Evolutionary conservation across 2,113 vertebrate genomes (phyloP).

Genomic region (Danionella cerebrum): DNA sequence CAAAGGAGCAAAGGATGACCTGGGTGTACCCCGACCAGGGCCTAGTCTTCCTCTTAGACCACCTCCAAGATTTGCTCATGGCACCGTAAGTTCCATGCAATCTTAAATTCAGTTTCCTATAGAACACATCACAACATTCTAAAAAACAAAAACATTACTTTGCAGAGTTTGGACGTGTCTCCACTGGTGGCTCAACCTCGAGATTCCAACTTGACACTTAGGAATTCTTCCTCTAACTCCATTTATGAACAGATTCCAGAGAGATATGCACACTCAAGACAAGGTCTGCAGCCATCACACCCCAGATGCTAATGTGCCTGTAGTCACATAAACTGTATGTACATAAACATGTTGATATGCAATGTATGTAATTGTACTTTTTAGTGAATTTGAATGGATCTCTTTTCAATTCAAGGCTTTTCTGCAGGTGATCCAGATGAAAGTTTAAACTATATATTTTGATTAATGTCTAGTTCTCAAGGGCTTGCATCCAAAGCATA

Average conservation of each 20-base stretch:
- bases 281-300: constrained; percentile 19
- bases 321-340: no score
- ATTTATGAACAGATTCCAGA: constrained; percentile 47
- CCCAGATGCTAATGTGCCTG: constrained; percentile 21
- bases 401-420: no score
- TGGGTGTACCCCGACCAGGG: background rate
- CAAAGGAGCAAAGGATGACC: constrained; percentile 14
- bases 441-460: no score
- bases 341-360: no score
- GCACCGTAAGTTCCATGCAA: background rate
- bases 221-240: background rate
- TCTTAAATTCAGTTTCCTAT: background rate
- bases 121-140: background rate
- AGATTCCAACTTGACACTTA: background rate
- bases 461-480: no score
- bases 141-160: background rate
- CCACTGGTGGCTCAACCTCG: background rate
- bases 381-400: no score
- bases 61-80: constrained; percentile 4
- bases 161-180: constrained; percentile 3
- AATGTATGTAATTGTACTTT: no score
- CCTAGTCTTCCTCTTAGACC: constrained; percentile 38
- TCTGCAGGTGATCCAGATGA: no score
- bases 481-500: no score
- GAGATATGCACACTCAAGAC: constrained; percentile 22